phyloP scores from a whole-genome alignment of 1,140 invertebrate species.

The Lordiphosa stackelbergi region DNA sequence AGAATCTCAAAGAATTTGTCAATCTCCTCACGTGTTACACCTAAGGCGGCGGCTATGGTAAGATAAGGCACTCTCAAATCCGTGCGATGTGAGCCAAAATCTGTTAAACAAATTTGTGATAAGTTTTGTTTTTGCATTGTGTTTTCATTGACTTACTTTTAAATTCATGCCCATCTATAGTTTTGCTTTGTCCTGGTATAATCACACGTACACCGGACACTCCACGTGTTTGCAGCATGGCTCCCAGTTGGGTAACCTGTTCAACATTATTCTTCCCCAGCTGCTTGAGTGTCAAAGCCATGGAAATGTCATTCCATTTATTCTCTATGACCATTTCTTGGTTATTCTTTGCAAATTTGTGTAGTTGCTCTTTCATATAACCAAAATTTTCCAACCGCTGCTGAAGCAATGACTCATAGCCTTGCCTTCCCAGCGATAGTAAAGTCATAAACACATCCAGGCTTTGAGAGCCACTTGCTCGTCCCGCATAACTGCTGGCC shows the following conservation, averaged over 20 bases:
- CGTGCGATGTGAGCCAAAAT: constrained; percentile 68
- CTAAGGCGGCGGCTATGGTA: constrained; percentile 71
- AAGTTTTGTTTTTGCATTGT: background rate
- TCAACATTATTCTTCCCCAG: background rate
- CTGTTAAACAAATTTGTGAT: constrained; percentile 25
- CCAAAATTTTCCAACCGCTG: constrained; percentile 83
- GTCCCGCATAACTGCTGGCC: constrained; percentile 85
- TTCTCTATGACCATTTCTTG: constrained; percentile 83
- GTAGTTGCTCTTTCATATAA: constrained; percentile 82
- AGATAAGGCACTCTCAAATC: constrained; percentile 57
- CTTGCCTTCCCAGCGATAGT: constrained; percentile 84
- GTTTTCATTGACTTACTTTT: constrained; percentile 23
- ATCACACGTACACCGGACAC: constrained; percentile 75
- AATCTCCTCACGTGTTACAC: constrained; percentile 60
- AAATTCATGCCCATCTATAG: constrained; percentile 66
- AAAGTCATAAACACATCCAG: constrained; percentile 91
- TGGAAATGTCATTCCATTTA: constrained; percentile 86
- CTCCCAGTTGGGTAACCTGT: constrained; percentile 58
- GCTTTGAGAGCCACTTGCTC: constrained; percentile 86
- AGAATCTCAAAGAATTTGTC: constrained; percentile 69
- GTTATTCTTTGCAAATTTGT: constrained; percentile 81
- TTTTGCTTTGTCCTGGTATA: constrained; percentile 43
- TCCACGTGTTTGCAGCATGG: constrained; percentile 74
- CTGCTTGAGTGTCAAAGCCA: constrained; percentile 78
- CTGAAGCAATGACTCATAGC: constrained; percentile 82